Percentiles rank a stretch among this genome's conserved stretches.
Conservation (phyloP, 2,797 vertebrate genomes). For the Pseudotriccus pelzelni region DNA sequence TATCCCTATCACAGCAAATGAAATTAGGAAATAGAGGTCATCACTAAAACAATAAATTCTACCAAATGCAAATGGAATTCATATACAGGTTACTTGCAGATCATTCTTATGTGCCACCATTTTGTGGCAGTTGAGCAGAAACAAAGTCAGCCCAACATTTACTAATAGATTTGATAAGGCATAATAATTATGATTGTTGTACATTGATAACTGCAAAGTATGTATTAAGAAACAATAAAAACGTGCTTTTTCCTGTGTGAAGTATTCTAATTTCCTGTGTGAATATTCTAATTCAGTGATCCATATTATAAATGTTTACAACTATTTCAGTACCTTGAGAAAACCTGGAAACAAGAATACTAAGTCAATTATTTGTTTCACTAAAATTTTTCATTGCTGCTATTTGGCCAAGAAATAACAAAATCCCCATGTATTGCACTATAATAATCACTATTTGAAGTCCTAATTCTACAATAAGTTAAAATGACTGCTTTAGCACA, state of each 20-base stretch:
- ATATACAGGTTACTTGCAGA: not conserved
- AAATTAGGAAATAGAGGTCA: not conserved
- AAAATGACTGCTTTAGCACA: not conserved
- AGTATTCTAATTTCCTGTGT: not conserved
- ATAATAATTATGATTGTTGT: not conserved
- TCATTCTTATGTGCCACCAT: not conserved
- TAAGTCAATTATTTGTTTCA: not conserved
- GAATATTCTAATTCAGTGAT: not conserved
- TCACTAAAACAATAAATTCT: not conserved
- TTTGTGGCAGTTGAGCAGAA: accelerated
- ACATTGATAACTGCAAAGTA: not conserved
- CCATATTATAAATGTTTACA: not conserved
- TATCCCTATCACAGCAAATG: not conserved
- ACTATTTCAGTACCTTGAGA: not conserved
- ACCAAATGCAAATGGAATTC: not conserved
- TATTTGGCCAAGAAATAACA: not conserved
- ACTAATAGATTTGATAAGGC: not conserved
- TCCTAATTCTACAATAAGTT: not conserved
- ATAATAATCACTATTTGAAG: not conserved
- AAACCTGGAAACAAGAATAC: not conserved
- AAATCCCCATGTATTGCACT: not conserved
- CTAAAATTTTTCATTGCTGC: not conserved
- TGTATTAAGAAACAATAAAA: not conserved
- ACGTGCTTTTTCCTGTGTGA: not conserved
- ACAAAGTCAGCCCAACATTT: not conserved